Percentiles rank a stretch among this genome's conserved stretches.
phyloP scores from a whole-genome alignment of 2,797 vertebrate species.

The Parauchenoglanis ngamensis region DNA sequence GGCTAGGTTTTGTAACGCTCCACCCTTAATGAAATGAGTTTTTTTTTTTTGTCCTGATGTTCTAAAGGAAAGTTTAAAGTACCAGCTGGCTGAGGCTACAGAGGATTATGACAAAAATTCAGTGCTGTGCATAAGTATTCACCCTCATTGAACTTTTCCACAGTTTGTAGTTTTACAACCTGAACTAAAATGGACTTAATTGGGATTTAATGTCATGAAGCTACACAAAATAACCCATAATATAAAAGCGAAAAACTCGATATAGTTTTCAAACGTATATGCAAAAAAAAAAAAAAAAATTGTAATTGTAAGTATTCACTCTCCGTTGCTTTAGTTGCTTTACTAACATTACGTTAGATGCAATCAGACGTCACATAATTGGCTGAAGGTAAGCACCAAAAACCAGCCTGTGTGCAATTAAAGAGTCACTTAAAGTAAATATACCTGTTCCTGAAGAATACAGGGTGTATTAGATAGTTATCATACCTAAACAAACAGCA shows the following conservation, averaged over 20 bases:
- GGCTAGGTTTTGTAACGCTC: neutral
- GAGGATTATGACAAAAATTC: neutral
- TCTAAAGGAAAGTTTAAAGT: neutral
- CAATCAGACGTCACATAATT: neutral
- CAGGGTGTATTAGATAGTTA: no score
- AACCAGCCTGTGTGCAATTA: neutral
- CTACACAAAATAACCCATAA: neutral
- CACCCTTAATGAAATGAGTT: neutral
- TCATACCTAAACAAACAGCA: neutral
- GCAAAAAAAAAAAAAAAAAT: neutral
- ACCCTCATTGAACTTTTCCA: neutral
- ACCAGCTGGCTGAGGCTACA: neutral
- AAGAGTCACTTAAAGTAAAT: neutral
- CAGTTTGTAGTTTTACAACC: neutral
- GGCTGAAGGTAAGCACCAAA: no score
- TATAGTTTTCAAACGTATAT: neutral
- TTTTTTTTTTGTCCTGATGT: neutral
- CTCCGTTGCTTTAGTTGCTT: no score
- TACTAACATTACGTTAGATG: no score
- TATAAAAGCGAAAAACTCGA: neutral
- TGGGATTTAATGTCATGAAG: neutral
- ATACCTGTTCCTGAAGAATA: neutral
- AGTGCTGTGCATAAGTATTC: neutral
- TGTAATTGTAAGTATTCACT: no score
- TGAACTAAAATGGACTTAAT: neutral